Conservation (phyloP, 2,888 invertebrate genomes). For the Cephus pygmeus region DNA sequence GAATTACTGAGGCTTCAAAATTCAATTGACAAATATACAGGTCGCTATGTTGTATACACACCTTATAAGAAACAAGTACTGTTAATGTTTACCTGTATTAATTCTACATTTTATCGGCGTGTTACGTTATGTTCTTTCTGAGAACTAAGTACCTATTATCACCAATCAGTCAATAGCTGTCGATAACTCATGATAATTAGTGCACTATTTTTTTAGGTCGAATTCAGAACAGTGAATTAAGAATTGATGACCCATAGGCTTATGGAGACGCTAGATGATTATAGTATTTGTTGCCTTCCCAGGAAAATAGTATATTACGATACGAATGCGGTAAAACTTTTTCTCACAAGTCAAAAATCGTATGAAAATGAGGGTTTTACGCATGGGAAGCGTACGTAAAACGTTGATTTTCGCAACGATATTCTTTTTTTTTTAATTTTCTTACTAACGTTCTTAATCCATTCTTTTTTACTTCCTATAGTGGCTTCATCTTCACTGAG, state of each 20-base stretch:
- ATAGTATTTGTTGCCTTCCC: background rate
- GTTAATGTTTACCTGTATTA: background rate
- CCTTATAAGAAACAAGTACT: background rate
- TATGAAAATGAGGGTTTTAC: too few relatives aligned
- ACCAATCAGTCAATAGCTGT: background rate
- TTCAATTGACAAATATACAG: background rate
- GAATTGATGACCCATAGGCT: background rate
- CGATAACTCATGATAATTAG: background rate
- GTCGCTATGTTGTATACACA: background rate
- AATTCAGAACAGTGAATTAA: background rate
- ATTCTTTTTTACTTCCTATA: background rate
- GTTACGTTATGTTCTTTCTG: background rate
- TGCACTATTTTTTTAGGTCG: background rate
- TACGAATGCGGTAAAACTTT: too few relatives aligned
- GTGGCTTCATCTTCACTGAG: background rate
- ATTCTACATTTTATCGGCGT: background rate
- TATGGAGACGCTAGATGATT: constrained; percentile 1
- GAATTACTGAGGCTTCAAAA: background rate
- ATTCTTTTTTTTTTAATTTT: too few relatives aligned
- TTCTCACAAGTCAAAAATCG: too few relatives aligned
- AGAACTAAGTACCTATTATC: background rate
- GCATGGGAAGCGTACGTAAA: too few relatives aligned
- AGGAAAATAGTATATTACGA: background rate
- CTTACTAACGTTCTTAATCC: background rate
- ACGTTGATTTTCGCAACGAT: too few relatives aligned